phyloP scores from a whole-genome alignment of 37 sponge, comb jelly and placozoan genomes.

The Tethya wilhelma region DNA sequence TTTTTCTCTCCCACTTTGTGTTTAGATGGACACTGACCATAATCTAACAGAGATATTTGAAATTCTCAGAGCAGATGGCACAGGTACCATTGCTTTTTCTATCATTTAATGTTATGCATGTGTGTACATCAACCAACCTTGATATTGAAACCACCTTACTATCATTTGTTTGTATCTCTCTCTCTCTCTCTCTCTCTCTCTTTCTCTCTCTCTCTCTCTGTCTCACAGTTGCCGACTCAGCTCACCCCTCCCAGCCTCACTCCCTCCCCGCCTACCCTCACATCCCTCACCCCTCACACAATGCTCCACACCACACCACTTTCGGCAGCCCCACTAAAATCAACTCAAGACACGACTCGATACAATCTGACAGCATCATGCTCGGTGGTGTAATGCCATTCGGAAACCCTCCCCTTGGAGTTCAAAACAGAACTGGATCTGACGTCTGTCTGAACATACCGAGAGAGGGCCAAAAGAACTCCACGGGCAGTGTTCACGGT shows the following conservation, averaged over 20 bases:
- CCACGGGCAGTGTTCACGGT: background rate
- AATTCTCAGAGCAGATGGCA: constrained; percentile 17
- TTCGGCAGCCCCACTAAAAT: constrained; percentile 7
- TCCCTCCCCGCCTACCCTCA: background rate
- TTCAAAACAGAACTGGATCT: constrained; percentile 29
- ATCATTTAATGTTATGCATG: no score
- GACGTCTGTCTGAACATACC: constrained; percentile 34
- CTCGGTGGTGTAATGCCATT: constrained; percentile 13
- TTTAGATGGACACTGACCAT: constrained; percentile 37
- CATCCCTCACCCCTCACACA: constrained; percentile 9
- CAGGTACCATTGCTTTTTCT: background rate
- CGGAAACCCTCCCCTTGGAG: constrained; percentile 37
- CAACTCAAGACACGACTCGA: constrained; percentile 4
- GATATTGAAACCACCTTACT: no score
- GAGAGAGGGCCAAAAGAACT: constrained; percentile 4
- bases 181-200: no score
- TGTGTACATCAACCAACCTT: background rate
- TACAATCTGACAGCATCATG: constrained; percentile 31
- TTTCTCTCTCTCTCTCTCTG: background rate
- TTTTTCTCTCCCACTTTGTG: background rate
- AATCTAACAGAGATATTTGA: constrained; percentile 28
- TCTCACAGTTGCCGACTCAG: no score
- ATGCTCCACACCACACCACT: constrained; percentile 10
- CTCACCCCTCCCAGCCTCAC: background rate
- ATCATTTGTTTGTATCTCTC: no score